These are phyloP conservation scores for Hyposoter dolosus DNA, from an alignment of 2,888 invertebrate species.

Conservation along the genomic window DNA sequence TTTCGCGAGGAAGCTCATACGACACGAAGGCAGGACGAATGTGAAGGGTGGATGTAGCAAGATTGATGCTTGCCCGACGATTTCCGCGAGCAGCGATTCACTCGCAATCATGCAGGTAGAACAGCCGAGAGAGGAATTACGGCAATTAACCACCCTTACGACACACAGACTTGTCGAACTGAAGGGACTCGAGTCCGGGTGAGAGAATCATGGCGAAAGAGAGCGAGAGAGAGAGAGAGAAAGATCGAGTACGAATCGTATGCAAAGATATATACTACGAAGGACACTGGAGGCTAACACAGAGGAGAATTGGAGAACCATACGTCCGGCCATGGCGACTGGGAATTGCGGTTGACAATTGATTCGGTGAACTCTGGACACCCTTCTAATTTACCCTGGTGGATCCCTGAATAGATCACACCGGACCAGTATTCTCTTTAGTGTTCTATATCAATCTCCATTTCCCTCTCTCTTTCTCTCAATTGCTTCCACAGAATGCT, in stretches of 20 bases:
- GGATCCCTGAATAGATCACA: conserved; percentile 69
- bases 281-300: conserved; percentile 40
- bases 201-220: conserved; percentile 39
- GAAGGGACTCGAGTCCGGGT: conserved; percentile 49
- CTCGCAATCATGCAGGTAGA: conserved; percentile 64
- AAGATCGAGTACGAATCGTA: conserved; percentile 12
- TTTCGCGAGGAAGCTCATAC: background rate
- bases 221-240: background rate
- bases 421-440: conserved; percentile 47
- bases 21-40: conserved; percentile 23
- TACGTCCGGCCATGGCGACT: conserved; percentile 63
- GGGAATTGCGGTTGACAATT: conserved; percentile 79
- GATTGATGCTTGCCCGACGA: conserved; percentile 57
- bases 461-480: background rate
- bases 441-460: conserved; percentile 23
- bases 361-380: conserved; percentile 72
- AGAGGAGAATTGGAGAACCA: conserved; percentile 56
- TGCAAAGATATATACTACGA: conserved; percentile 5
- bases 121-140: conserved; percentile 45
- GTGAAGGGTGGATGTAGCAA: background rate
- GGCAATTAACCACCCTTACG: conserved; percentile 69
- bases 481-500: conserved; percentile 14
- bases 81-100: conserved; percentile 68
- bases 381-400: conserved; percentile 72
- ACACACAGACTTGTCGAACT: conserved; percentile 46